A percentile compares a stretch with the other conserved stretches of the same genome.
Evolutionary conservation across 1,140 invertebrate species (phyloP).

Genomic region (Cydia amplana): DNA sequence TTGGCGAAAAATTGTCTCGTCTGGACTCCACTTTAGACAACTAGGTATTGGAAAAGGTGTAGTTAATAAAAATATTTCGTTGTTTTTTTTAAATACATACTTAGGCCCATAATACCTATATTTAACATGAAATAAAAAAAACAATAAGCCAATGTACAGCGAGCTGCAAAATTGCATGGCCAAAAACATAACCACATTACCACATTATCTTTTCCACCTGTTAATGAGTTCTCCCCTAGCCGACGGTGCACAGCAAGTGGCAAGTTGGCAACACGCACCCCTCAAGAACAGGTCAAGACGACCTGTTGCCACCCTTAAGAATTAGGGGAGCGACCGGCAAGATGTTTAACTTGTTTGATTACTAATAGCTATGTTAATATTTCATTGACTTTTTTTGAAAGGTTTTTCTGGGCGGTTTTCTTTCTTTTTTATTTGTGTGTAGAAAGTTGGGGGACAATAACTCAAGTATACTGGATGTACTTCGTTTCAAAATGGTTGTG

Average conservation of each 20-base stretch:
- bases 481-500: too few species aligned
- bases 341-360: background rate
- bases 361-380: background rate
- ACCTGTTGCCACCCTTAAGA: constrained; percentile 68
- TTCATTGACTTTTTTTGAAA: background rate
- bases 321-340: constrained; percentile 52
- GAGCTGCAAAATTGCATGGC: background rate
- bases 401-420: background rate
- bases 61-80: too few species aligned
- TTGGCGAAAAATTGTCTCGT: too few species aligned
- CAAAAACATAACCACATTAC: background rate
- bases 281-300: constrained; percentile 68
- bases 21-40: too few species aligned
- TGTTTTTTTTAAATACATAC: too few species aligned
- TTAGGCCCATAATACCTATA: too few species aligned
- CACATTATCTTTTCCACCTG: constrained; percentile 8
- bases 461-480: too few species aligned
- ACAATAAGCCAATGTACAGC: too few species aligned
- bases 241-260: constrained; percentile 32
- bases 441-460: too few species aligned
- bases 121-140: too few species aligned
- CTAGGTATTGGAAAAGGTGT: too few species aligned
- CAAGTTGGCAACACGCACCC: constrained; percentile 40
- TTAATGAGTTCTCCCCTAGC: constrained; percentile 7
- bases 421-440: background rate